Evolutionary conservation across 2,113 vertebrate species (phyloP), one percentile per base, ranked within the genome.

Genomic region (Onychostoma macrolepis): DNA sequence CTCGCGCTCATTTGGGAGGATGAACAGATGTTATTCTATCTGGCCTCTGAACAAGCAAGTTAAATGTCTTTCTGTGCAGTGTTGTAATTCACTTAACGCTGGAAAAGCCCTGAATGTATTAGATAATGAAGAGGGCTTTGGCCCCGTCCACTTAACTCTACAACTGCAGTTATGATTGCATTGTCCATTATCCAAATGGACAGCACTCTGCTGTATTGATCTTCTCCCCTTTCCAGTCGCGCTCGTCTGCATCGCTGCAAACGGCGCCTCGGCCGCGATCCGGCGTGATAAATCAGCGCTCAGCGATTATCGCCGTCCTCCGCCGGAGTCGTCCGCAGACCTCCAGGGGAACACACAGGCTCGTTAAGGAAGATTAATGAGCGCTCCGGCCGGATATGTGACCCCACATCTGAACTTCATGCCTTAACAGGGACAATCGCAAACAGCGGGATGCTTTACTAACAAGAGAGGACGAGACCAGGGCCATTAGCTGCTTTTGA

Each of bases 111-210:
- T 88, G 90, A 90, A 93, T 91, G 88, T 91, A 94, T 94, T 93
- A 94, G 93, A 94, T 95, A 94, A 95, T 95, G 94, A 95, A 96
- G 95, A 95, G 89, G 95, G 94, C 92, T 91, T 89, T 96, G 96
- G 96, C 93, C 92, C 93, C 93, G 92, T 94, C 92, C 93, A 91
- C 92, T 95, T 95, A 95, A 95, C 95, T 95, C 94, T 93, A 94
- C 92, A 94, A 92, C 89, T 94, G 91, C 90, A 93, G 92, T 92
- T 94, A 96, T 95, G 95, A 96, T 77, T 95, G 89, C 91, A 89
- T 95, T 94, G 94, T 96, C 97, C 96, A 97, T 98, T 99, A 98
- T 94, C 94, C 93, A 97, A 97, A 97, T 97, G 95, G 96, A 96
- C 95, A 96, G 93, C 93, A 96, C 95, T 97, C 92, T 94, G 92